These are phyloP conservation scores for Megaleporinus macrocephalus DNA, from an alignment of 2,113 vertebrate genomes.

Conservation along the genomic window DNA sequence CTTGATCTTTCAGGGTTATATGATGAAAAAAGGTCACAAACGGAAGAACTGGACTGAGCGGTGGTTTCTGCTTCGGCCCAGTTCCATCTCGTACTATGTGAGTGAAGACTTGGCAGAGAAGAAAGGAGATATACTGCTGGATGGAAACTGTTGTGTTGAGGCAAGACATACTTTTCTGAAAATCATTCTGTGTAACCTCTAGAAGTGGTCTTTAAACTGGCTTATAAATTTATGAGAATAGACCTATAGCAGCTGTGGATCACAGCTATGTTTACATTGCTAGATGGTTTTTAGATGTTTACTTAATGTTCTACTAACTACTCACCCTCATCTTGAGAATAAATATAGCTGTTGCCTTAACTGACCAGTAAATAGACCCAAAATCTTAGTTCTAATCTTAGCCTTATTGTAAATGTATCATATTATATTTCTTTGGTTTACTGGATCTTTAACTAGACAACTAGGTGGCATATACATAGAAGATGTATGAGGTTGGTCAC, in stretches of 20 bases:
- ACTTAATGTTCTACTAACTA: too few species aligned
- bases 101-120: constrained; percentile 93
- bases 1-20: constrained; percentile 85
- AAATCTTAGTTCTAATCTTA: not conserved
- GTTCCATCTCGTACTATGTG: constrained; percentile 89
- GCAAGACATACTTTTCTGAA: constrained; percentile 65
- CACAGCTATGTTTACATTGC: not conserved
- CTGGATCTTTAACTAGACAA: too few species aligned
- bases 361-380: not conserved
- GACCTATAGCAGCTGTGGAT: not conserved
- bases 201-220: too few species aligned
- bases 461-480: not conserved
- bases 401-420: not conserved
- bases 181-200: not conserved
- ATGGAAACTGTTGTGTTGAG: constrained; percentile 90
- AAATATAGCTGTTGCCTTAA: too few species aligned
- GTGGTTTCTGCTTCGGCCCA: constrained; percentile 93
- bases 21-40: constrained; percentile 97
- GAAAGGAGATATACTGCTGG: constrained; percentile 91
- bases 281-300: too few species aligned
- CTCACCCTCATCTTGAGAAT: too few species aligned
- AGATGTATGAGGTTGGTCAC: not conserved
- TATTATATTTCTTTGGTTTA: not conserved
- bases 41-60: constrained; percentile 99
- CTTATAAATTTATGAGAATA: too few species aligned